Base-by-base conservation (phyloP, 2,797 vertebrate genomes). In the Phrynocephalus vlangalii region DNA sequence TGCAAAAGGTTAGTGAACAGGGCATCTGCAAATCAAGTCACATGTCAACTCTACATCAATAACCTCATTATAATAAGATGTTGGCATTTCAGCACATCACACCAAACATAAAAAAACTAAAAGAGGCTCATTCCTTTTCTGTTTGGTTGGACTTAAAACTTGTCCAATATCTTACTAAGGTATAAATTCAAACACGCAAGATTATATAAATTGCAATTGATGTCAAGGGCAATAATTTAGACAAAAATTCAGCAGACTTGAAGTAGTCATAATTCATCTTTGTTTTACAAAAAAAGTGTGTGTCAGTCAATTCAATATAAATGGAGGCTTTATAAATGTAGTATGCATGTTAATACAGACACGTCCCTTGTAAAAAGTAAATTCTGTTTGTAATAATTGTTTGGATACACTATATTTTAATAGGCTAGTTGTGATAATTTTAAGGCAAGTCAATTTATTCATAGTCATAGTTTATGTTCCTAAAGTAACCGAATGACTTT, bases 21-120 rank as follows among this genome's bases (percentile, higher is more conserved):
- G 94, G 93, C 92, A 94, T 96, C 93, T 96, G 95, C 94, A 96
- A 95, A 96, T 97, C 95, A 96, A 93, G 91, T 94, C 93, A 73
- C 87, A 56, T 96, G 96, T 96, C 95, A 96, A 63, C 79, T 94
- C 87, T 89, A 94, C 94, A 94, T 95, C 95, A 96, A 92, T 95
- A 96, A 95, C 91, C 91, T 96, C 91, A 93, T 96, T 96, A 94
- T 96, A 94, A 94, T 94, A 94, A 81, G 93, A 95, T 93, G 93
- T 94, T 94, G 88, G 86, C 92, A 86, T 95, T 96, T 96, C 94
- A 96, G 90, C 93, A 95, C 94, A 94, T 95, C 88, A 87, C 92
- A 94, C 89, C 93, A 89, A 94, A 90, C 92, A 83, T 86, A 92
- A 81, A 91, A 91, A 91, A 93, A 91, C 85, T 84, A 85, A 70